phyloP scores from a whole-genome alignment of 2,797 vertebrate genomes.

The Mormyrus hasselquistii region DNA sequence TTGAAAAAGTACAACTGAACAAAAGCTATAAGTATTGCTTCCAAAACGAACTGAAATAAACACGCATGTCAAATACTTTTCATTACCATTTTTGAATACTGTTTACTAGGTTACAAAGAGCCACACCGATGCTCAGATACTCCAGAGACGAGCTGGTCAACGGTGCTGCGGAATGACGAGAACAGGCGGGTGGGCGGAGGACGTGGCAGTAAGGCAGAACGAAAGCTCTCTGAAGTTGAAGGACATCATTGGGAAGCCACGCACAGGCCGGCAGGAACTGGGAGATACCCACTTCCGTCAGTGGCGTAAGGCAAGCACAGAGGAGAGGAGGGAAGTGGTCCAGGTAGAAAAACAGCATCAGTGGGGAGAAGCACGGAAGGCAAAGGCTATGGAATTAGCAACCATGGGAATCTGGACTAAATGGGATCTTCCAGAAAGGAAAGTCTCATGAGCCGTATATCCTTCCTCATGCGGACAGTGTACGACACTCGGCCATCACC shows the following conservation, averaged over 20 bases:
- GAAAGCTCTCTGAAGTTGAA: background rate
- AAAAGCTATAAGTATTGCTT: background rate
- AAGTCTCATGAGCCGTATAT: background rate
- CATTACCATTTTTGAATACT: background rate
- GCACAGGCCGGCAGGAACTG: background rate
- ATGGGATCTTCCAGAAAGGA: background rate
- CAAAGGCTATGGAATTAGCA: background rate
- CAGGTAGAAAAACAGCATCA: background rate
- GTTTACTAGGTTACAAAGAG: slow-evolving; percentile 12
- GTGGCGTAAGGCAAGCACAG: background rate
- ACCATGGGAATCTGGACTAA: background rate
- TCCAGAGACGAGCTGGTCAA: background rate
- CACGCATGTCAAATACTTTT: background rate
- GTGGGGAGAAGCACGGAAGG: background rate
- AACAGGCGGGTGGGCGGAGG: slow-evolving; percentile 8
- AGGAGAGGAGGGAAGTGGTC: background rate
- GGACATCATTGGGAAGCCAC: background rate
- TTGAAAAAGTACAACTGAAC: background rate
- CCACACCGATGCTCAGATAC: background rate
- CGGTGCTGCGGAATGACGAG: background rate
- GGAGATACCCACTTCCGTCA: background rate
- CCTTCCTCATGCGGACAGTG: background rate
- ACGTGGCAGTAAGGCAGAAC: background rate
- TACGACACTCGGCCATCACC: background rate
- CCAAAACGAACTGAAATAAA: background rate